Percentiles rank a stretch among this genome's conserved stretches.
phyloP scores from a whole-genome alignment of 2,113 vertebrate species.

The Sisor rabdophorus region DNA sequence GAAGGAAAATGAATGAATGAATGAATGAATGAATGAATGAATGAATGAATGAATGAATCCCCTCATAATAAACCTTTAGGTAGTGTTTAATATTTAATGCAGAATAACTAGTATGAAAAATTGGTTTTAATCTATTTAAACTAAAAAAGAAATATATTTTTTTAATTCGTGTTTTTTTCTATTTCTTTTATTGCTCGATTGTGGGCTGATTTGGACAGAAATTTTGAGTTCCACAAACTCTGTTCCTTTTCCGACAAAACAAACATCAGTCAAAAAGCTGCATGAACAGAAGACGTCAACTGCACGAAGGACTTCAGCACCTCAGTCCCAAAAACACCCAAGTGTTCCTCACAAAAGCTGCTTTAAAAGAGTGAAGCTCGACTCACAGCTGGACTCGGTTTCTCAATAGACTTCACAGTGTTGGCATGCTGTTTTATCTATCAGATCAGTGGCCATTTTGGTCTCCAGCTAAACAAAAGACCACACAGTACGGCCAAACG shows the following conservation, averaged over 20 bases:
- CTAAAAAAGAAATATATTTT: too few relatives aligned
- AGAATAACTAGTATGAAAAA: too few relatives aligned
- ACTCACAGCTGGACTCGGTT: conserved; percentile 3
- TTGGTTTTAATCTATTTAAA: too few relatives aligned
- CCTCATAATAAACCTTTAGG: too few relatives aligned
- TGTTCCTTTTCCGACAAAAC: not conserved
- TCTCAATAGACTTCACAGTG: conserved; percentile 19
- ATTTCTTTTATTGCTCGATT: not conserved
- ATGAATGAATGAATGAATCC: too few relatives aligned
- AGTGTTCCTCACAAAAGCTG: conserved; percentile 23
- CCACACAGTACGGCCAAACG: too few relatives aligned
- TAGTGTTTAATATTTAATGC: too few relatives aligned
- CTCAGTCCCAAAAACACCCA: conserved; percentile 16
- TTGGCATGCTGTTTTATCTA: conserved; percentile 1
- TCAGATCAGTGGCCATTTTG: not conserved
- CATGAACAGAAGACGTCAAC: not conserved
- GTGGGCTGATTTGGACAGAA: not conserved
- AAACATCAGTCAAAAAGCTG: not conserved
- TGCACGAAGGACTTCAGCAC: conserved; percentile 2
- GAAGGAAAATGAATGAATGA: too few relatives aligned
- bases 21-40: too few relatives aligned
- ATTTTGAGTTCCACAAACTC: not conserved
- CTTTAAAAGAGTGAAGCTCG: not conserved
- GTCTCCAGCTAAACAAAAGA: not conserved
- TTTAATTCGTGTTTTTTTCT: not conserved